Percentiles rank a stretch among this genome's conserved stretches.
Conservation (phyloP, 2,113 vertebrate species). For the Salvelinus alpinus region DNA sequence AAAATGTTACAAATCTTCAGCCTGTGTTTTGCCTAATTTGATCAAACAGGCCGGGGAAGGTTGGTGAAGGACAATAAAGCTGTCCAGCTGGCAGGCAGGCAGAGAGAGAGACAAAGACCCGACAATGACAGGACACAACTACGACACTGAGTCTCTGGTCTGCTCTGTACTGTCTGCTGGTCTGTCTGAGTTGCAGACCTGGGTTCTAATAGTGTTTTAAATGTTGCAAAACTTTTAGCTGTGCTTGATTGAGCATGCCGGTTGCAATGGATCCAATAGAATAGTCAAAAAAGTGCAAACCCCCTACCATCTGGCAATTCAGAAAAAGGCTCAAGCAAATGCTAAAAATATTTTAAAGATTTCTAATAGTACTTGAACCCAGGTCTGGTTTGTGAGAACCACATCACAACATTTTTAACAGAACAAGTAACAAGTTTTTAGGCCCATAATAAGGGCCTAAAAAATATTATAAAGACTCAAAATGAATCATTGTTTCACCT, state of each 20-base stretch:
- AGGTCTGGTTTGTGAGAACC: slow-evolving; percentile 9
- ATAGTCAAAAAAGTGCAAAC: no score
- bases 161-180: neutral
- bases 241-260: no score
- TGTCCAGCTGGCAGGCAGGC: slow-evolving; percentile 22
- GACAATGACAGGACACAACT: slow-evolving; percentile 14
- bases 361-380: no score
- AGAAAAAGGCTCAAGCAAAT: no score
- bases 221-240: no score
- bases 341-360: no score
- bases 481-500: slow-evolving; percentile 11
- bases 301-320: slow-evolving; percentile 10
- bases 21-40: slow-evolving; percentile 19
- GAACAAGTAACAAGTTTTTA: neutral
- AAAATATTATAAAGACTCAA: neutral
- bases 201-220: no score
- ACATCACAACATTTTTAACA: slow-evolving; percentile 7
- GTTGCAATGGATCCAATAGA: no score
- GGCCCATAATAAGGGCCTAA: neutral
- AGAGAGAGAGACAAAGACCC: neutral
- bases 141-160: slow-evolving; percentile 20
- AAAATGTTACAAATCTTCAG: slow-evolving; percentile 31
- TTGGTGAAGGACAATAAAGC: slow-evolving; percentile 28
- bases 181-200: slow-evolving; percentile 16
- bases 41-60: neutral